phyloP scores from a whole-genome alignment of 2,113 vertebrate species.

The Marcusenius ussheri region DNA sequence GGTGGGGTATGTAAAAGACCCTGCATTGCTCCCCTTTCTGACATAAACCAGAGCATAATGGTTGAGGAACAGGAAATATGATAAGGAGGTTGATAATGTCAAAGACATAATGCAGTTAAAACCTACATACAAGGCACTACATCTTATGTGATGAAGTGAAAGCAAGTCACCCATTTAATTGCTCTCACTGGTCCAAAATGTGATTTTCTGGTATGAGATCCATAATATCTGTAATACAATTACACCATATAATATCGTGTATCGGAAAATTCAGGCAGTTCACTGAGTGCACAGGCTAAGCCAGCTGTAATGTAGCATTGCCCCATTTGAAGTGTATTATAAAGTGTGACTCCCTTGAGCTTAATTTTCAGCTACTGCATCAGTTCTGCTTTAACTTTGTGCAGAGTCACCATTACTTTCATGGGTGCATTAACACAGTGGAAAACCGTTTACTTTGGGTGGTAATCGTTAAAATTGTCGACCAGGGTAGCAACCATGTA shows the following conservation, averaged over 20 bases:
- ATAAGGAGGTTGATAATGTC: neutral
- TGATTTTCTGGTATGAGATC: neutral
- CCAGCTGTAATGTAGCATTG: neutral
- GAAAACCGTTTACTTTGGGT: neutral
- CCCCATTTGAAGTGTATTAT: neutral
- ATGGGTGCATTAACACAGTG: neutral
- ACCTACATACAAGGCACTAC: neutral
- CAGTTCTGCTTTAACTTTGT: neutral
- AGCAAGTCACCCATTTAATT: neutral
- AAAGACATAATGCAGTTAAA: slow-evolving; percentile 4
- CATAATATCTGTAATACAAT: neutral
- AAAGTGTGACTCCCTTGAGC: neutral
- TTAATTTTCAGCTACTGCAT: neutral
- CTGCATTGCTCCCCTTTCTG: neutral
- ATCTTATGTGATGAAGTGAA: neutral
- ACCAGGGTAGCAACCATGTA: neutral
- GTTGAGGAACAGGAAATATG: neutral
- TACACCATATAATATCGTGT: neutral
- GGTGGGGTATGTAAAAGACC: slow-evolving; percentile 70
- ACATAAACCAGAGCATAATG: neutral
- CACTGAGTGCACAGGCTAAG: neutral
- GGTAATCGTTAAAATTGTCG: neutral
- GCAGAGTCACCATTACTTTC: neutral
- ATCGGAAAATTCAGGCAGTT: neutral
- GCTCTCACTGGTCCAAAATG: neutral